Evolutionary conservation across 2,797 vertebrate genomes (phyloP), one percentile per base, ranked within the genome.

Genomic region (Chiroxiphia lanceolata): DNA sequence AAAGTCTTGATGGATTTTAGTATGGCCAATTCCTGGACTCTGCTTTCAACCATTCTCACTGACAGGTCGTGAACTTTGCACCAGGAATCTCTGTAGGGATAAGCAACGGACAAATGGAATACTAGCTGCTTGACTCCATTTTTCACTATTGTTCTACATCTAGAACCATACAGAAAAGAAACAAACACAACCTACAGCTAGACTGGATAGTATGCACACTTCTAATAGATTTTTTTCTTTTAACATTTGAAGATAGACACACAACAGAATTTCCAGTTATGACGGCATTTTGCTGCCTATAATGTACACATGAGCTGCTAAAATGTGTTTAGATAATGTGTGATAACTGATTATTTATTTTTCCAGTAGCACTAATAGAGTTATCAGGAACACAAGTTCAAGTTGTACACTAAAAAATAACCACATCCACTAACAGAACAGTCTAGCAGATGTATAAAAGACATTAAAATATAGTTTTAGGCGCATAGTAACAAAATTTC

Each of bases 401-500:
- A 87, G 13, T 22, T 34, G 17, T 34, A 27, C 21, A 10, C 20
- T 42, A 38, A 38, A 75, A 76, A 13, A 33, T 10, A 67, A 34
- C 15, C 33, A 27, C 8, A 34, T 11, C 6, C 50, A 72, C 29
- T 10, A 81, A 48, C 1, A 69, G 18, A 42, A 69, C 33, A 22
- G 48, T 70, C 53, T 47, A 85, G 48, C 15, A 68, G 31, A 65
- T 2, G 12, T 19, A 57, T 48, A 20, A 12, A 64, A 31, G 13
- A 51, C 17, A 67, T 18, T 26, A 40, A 78, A 91, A 33, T 33
- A 18, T 1, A 10, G 3, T 3, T 68, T 76, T 34, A 45, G 23
- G 31, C 0, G 0, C 23, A 29, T 0, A 47, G 42, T 10, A 64
- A 72, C 22, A 68, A 50, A 34, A 48, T 31, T 53, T 68, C 15